Base-by-base conservation (phyloP, 2,888 invertebrate species). In the Phaedon cochleariae region DNA sequence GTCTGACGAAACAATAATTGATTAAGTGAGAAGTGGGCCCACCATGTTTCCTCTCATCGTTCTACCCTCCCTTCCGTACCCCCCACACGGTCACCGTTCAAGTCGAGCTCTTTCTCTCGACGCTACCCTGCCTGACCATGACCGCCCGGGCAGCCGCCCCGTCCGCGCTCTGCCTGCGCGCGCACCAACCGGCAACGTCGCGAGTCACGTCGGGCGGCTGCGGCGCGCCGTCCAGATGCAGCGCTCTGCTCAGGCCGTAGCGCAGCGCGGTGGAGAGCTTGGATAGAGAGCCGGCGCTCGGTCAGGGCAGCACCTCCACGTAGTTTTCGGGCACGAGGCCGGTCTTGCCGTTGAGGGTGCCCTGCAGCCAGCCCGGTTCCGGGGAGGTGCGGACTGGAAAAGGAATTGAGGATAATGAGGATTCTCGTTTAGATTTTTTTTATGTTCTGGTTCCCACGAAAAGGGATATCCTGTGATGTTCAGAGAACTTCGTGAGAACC, bases 361-460 rank as follows among this genome's bases (percentile, higher is more conserved):
- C 98, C 83, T 97, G 96, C 79, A 98, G 87, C 98, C 98, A 98
- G 75, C 98, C 98, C 18, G 97, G 97, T 85, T 98, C 98, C 80
- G 93, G 91, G 21, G 97, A 97, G 73, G 90, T 89, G 78, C 92
- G 90, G 66, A 96, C 96, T 96, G 84, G 57, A 86, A 85, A 63
- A 67, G n/a, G n/a, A 63, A 68, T 29, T n/a, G 54, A 31, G 17
- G 15, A 34, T n/a, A 9, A 60, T 31, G 10, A 10, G 15, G 10
- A 18, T 26, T 12, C 9, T 52, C 29, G 20, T 12, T n/a, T n/a
- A n/a, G n/a, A n/a, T n/a, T n/a, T n/a, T n/a, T n/a, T n/a, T n/a
- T n/a, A n/a, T n/a, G n/a, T n/a, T n/a, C n/a, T n/a, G n/a, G n/a
- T n/a, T n/a, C n/a, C n/a, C n/a, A n/a, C n/a, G n/a, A n/a, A n/a